phyloP scores from a whole-genome alignment of 2,113 vertebrate species.

The Urocynchramus pylzowi region DNA sequence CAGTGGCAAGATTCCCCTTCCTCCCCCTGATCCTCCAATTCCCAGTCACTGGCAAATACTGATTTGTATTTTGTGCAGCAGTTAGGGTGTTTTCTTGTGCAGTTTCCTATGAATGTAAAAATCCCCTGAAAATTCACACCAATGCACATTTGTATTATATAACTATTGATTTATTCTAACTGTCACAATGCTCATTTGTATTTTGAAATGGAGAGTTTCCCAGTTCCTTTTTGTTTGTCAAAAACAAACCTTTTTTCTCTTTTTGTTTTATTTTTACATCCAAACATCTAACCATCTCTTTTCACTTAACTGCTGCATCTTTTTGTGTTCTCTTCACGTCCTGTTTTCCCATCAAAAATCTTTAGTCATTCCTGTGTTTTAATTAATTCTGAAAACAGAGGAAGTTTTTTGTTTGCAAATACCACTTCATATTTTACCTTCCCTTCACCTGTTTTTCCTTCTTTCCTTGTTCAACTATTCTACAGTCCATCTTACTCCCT shows the following conservation, averaged over 20 bases:
- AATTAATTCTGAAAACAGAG: neutral
- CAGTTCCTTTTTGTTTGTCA: neutral
- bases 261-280: neutral
- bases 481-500: neutral
- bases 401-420: neutral
- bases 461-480: neutral
- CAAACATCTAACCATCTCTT: neutral
- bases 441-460: neutral
- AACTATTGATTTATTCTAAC: neutral
- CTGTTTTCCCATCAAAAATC: neutral
- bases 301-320: neutral
- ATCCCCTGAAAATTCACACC: neutral
- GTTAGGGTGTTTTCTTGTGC: neutral
- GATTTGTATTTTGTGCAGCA: neutral
- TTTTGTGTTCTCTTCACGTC: neutral
- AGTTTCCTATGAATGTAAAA: neutral
- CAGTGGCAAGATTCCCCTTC: neutral
- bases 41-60: neutral
- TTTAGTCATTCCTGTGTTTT: neutral
- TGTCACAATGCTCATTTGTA: neutral
- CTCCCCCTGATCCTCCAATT: neutral
- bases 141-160: neutral
- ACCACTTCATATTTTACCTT: neutral
- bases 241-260: neutral
- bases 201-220: neutral